phyloP scores from a whole-genome alignment of 2,888 invertebrate species.

The Papilio protenor region DNA sequence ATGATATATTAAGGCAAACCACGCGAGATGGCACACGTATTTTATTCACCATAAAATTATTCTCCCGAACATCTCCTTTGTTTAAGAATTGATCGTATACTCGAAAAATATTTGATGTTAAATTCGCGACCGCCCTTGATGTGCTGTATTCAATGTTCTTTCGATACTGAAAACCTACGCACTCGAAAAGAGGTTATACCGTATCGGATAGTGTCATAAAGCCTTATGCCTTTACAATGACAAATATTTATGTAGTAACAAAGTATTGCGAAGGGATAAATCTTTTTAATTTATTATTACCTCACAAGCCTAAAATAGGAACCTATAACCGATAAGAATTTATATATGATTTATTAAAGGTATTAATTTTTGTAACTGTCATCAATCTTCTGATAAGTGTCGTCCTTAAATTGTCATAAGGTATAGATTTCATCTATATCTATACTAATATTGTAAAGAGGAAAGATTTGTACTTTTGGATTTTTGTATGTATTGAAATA shows the following conservation, averaged over 20 bases:
- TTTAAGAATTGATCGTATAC: constrained; percentile 34
- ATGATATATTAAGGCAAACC: constrained; percentile 38
- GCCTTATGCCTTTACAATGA: constrained; percentile 21
- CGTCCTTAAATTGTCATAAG: constrained; percentile 11
- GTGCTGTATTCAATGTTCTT: constrained; percentile 35
- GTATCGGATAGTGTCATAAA: constrained; percentile 29
- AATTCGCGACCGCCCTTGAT: constrained; percentile 26
- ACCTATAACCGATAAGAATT: not conserved
- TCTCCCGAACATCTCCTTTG: constrained; percentile 27
- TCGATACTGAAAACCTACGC: constrained; percentile 41
- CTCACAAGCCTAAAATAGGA: not conserved
- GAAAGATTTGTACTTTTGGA: no score
- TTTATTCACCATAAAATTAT: constrained; percentile 25
- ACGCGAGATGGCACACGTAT: constrained; percentile 31
- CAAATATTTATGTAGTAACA: constrained; percentile 24
- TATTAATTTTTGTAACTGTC: not conserved
- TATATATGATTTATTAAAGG: not conserved
- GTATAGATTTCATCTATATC: not conserved
- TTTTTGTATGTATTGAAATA: no score
- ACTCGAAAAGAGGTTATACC: constrained; percentile 33
- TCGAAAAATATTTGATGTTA: constrained; percentile 13
- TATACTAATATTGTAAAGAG: no score
- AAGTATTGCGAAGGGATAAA: constrained; percentile 13
- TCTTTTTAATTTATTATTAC: constrained; percentile 17
- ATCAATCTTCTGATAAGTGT: constrained; percentile 3